These are phyloP conservation scores for Typhlichthys eigenmanni DNA, from an alignment of 2,797 vertebrate genomes.

Conservation along the genomic window DNA sequence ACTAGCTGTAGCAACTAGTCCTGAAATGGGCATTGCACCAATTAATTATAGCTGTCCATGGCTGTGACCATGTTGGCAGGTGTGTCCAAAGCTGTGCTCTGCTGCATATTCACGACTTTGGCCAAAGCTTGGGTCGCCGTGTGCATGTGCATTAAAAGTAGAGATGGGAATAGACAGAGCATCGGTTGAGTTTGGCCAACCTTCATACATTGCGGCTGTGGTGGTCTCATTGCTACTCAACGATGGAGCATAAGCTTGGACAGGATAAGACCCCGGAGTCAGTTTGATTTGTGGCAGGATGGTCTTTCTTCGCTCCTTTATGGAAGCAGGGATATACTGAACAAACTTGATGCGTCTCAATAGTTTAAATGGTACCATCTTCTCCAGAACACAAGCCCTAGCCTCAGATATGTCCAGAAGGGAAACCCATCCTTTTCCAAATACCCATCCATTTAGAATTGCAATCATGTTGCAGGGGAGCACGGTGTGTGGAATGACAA, in stretches of 20 bases:
- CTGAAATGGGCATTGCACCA: too few species aligned
- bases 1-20: too few species aligned
- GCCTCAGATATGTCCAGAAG: constrained; percentile 59
- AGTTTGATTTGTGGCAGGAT: constrained; percentile 68
- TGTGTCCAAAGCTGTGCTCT: constrained; percentile 30
- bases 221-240: constrained; percentile 14
- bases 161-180: constrained; percentile 4
- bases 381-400: constrained; percentile 59
- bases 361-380: constrained; percentile 56
- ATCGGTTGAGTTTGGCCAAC: constrained; percentile 44
- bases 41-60: constrained; percentile 11
- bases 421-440: constrained; percentile 63
- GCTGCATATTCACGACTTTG: constrained; percentile 26
- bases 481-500: constrained; percentile 51
- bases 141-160: constrained; percentile 23
- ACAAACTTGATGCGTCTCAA: constrained; percentile 41
- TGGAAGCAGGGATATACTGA: constrained; percentile 57
- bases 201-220: constrained; percentile 37
- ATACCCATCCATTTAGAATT: constrained; percentile 58
- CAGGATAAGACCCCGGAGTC: constrained; percentile 67
- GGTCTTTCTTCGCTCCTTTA: constrained; percentile 60
- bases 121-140: constrained; percentile 12
- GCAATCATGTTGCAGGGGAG: constrained; percentile 65
- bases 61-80: constrained; percentile 37
- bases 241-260: constrained; percentile 64